A percentile compares a stretch with the other conserved stretches of the same genome.
phyloP scores from a whole-genome alignment of 2,888 invertebrate species.

The Andrena flavipes region DNA sequence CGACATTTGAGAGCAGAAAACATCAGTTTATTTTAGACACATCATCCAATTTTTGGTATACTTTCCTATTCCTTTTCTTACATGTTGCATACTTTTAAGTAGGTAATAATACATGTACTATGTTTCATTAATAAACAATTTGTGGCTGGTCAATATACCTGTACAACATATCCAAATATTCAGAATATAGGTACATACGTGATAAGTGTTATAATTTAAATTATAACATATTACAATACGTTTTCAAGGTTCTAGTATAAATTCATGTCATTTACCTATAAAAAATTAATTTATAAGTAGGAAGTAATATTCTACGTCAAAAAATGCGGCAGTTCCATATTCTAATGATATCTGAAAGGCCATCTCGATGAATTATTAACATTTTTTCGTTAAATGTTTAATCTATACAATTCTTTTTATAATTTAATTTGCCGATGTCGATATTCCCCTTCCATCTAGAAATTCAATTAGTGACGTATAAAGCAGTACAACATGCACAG shows the following conservation, averaged over 20 bases:
- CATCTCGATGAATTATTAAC: too few relatives aligned
- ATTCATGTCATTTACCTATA: neutral
- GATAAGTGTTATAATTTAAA: neutral
- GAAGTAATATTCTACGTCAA: too few relatives aligned
- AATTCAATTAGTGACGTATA: too few relatives aligned
- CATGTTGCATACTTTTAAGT: neutral
- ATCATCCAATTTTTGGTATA: slow-evolving; percentile 25
- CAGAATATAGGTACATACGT: neutral
- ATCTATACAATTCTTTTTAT: too few relatives aligned
- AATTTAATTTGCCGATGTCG: too few relatives aligned
- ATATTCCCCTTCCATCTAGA: too few relatives aligned
- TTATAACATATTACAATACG: neutral
- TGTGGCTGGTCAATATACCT: neutral
- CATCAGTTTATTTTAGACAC: slow-evolving; percentile 33
- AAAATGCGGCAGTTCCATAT: too few relatives aligned
- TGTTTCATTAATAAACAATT: neutral
- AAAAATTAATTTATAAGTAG: too few relatives aligned
- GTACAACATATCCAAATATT: neutral
- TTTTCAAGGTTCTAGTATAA: neutral
- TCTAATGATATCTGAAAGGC: too few relatives aligned
- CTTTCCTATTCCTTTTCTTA: neutral
- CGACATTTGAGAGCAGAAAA: slow-evolving; percentile 68
- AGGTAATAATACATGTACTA: neutral
- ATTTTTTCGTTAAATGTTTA: too few relatives aligned
- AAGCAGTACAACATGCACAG: too few relatives aligned